phyloP scores from a whole-genome alignment of 2,797 vertebrate genomes.

The Microhierax caerulescens region DNA sequence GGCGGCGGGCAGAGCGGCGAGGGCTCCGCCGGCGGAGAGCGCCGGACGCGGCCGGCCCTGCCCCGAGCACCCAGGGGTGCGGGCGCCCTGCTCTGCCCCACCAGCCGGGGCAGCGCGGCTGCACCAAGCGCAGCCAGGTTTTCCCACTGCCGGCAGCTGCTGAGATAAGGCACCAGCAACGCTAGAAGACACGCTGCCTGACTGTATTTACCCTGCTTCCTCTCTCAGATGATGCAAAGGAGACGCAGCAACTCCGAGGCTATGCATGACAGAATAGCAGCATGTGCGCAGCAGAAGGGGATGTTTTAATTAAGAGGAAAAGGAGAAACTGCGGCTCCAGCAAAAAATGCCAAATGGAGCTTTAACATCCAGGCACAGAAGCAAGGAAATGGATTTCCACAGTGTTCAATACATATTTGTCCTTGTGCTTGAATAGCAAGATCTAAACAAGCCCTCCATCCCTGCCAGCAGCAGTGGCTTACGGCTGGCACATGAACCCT shows the following conservation, averaged over 20 bases:
- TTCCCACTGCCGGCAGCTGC: fast-evolving
- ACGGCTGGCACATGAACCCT: neutral
- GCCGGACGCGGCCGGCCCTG: too few species aligned
- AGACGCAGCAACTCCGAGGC: neutral
- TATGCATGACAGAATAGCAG: neutral
- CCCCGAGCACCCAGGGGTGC: too few species aligned
- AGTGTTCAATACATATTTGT: neutral
- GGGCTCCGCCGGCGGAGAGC: too few species aligned
- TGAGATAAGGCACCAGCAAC: neutral
- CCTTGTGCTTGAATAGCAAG: fast-evolving
- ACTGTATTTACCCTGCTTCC: fast-evolving
- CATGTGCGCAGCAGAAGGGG: neutral
- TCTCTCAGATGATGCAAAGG: neutral
- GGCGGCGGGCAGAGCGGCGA: too few species aligned
- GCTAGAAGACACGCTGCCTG: neutral
- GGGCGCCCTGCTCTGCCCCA: too few species aligned
- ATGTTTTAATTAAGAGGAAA: neutral
- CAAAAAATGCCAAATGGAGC: neutral
- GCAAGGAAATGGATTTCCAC: neutral
- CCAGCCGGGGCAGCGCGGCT: too few species aligned
- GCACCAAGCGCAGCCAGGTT: neutral
- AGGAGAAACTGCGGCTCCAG: neutral
- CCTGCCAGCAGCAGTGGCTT: neutral
- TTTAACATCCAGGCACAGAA: neutral
- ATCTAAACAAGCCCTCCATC: neutral